These are phyloP conservation scores for Enteromius afrohamiltoni DNA, from an alignment of 2,797 vertebrate genomes.

Conservation along the genomic window DNA sequence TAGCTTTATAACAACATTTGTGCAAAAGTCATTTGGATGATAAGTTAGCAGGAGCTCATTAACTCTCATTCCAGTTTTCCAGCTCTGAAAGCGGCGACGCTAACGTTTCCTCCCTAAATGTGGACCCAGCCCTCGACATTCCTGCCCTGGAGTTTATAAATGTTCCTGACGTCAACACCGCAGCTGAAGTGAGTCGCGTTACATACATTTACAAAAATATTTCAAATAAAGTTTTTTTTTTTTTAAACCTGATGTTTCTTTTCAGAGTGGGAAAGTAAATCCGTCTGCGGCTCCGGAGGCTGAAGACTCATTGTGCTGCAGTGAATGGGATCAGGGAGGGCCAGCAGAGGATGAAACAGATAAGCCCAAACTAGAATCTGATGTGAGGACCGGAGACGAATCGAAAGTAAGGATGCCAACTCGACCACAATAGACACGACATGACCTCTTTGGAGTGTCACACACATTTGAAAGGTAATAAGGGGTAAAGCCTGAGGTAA, in stretches of 20 bases:
- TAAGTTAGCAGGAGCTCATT: neutral
- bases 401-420: constrained; percentile 46
- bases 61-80: constrained; percentile 14
- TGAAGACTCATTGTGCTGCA: constrained; percentile 26
- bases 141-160: constrained; percentile 72
- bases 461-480: neutral
- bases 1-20: neutral
- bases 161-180: constrained; percentile 28
- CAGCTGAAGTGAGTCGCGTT: neutral
- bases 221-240: neutral
- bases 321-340: constrained; percentile 60
- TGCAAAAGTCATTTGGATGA: too few relatives aligned
- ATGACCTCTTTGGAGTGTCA: neutral
- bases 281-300: constrained; percentile 36
- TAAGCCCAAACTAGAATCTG: constrained; percentile 4
- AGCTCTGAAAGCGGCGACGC: constrained; percentile 21
- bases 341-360: neutral
- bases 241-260: neutral
- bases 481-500: neutral
- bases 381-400: constrained; percentile 9
- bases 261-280: constrained; percentile 48
- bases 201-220: neutral
- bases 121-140: constrained; percentile 59
- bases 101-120: constrained; percentile 45
- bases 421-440: neutral